Percentiles rank a stretch among this genome's conserved stretches.
These are phyloP conservation scores for Gryllus bimaculatus DNA, from an alignment of 1,140 invertebrate species.

Conservation along the genomic window DNA sequence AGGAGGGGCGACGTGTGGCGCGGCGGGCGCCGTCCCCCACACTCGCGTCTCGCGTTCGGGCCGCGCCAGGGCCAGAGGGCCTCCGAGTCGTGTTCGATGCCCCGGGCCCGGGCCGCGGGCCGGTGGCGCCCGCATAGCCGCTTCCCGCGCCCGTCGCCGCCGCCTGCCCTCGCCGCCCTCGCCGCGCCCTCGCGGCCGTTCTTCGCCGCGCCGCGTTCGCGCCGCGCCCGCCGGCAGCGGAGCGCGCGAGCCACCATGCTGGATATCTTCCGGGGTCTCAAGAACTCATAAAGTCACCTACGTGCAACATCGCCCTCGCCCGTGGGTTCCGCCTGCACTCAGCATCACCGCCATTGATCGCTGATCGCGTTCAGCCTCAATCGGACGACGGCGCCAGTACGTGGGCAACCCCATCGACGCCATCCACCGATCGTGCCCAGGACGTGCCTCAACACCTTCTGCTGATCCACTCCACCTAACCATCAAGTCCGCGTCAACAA, in stretches of 20 bases:
- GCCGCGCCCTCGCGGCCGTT: too few relatives aligned
- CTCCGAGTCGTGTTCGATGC: too few relatives aligned
- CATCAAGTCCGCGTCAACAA: slow-evolving; percentile 33
- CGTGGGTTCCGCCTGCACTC: slow-evolving; percentile 82
- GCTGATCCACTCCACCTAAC: slow-evolving; percentile 95
- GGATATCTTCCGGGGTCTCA: slow-evolving; percentile 89
- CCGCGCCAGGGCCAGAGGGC: too few relatives aligned
- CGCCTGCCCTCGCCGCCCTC: too few relatives aligned
- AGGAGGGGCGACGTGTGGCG: not conserved
- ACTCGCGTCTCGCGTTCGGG: not conserved
- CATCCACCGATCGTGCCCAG: slow-evolving; percentile 69
- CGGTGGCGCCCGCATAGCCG: not conserved
- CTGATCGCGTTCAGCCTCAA: slow-evolving; percentile 85
- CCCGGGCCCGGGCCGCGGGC: too few relatives aligned
- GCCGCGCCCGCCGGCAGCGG: too few relatives aligned
- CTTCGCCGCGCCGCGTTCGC: too few relatives aligned
- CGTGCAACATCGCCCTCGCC: slow-evolving; percentile 85
- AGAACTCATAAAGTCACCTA: slow-evolving; percentile 90
- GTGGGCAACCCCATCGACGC: slow-evolving; percentile 94
- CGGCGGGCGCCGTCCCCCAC: too few relatives aligned
- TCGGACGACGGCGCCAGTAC: slow-evolving; percentile 93
- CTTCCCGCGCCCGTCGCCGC: too few relatives aligned
- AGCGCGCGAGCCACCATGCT: slow-evolving; percentile 54
- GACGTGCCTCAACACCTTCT: slow-evolving; percentile 91
- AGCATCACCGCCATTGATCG: slow-evolving; percentile 84